Conservation (phyloP, 1,140 invertebrate species). For the Monomorium pharaonis region DNA sequence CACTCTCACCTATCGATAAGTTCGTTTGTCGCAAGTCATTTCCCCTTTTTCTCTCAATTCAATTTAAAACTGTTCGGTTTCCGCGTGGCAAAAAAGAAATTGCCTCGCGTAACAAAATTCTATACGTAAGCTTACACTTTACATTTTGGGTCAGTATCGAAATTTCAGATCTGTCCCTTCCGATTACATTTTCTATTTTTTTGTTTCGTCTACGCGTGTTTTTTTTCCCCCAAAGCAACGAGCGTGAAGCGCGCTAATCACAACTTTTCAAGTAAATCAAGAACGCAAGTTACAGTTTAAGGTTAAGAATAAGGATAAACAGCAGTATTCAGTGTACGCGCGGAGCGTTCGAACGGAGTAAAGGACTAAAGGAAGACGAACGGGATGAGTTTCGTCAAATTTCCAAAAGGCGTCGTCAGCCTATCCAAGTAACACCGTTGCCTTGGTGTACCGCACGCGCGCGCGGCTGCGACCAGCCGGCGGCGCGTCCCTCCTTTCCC, state of each 20-base stretch:
- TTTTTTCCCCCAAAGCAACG: background rate
- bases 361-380: background rate
- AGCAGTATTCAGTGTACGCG: no score
- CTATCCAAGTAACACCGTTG: slow-evolving; percentile 55
- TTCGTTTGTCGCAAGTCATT: slow-evolving; percentile 7
- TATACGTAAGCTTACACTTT: background rate
- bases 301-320: background rate
- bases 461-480: slow-evolving; percentile 28
- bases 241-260: background rate
- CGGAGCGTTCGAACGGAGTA: background rate
- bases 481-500: slow-evolving; percentile 28
- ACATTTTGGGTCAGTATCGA: background rate
- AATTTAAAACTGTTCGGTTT: background rate
- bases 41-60: background rate
- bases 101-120: background rate
- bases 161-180: background rate
- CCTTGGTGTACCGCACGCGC: slow-evolving; percentile 64
- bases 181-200: background rate
- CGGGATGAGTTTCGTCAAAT: slow-evolving; percentile 18
- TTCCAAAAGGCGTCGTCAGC: slow-evolving; percentile 56
- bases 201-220: background rate
- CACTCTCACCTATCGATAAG: slow-evolving; percentile 50
- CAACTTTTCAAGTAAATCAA: background rate
- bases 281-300: background rate
- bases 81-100: no score